These are phyloP conservation scores for Thamnaconus septentrionalis DNA, from an alignment of 2,113 vertebrate species.

Conservation along the genomic window DNA sequence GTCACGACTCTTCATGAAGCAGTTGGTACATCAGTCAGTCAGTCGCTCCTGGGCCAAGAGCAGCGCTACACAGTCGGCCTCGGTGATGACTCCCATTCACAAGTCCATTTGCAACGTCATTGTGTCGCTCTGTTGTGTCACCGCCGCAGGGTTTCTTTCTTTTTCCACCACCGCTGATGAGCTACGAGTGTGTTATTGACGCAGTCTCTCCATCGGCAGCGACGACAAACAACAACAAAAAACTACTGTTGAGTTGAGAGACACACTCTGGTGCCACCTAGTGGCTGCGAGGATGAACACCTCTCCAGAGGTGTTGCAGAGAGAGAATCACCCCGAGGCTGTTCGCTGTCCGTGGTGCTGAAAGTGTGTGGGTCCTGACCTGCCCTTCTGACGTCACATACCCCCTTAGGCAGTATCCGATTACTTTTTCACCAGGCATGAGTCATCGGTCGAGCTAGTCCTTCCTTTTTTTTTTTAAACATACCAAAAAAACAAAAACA, in stretches of 20 bases:
- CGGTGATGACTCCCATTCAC: not conserved
- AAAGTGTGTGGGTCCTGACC: constrained; percentile 15
- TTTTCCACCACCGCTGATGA: too few species aligned
- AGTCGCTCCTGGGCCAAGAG: too few species aligned
- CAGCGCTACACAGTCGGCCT: not conserved
- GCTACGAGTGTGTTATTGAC: too few species aligned
- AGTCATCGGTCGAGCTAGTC: not conserved
- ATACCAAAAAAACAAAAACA: not conserved
- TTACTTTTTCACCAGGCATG: constrained; percentile 36
- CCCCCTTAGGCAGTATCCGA: constrained; percentile 5
- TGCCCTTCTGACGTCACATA: not conserved
- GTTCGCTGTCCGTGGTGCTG: constrained; percentile 39
- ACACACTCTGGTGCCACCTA: constrained; percentile 59
- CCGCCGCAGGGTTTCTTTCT: too few species aligned
- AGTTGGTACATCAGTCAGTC: too few species aligned
- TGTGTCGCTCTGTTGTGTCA: too few species aligned
- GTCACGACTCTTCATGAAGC: too few species aligned
- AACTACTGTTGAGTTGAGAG: not conserved
- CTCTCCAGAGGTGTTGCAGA: not conserved
- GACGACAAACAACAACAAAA: not conserved
- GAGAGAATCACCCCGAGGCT: not conserved
- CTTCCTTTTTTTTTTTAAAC: not conserved
- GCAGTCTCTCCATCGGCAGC: too few species aligned
- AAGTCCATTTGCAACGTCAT: too few species aligned
- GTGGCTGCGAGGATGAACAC: constrained; percentile 26